Evolutionary conservation across 2,113 vertebrate species (phyloP), one percentile per base, ranked within the genome.

Genomic region (Gulo gulo): DNA sequence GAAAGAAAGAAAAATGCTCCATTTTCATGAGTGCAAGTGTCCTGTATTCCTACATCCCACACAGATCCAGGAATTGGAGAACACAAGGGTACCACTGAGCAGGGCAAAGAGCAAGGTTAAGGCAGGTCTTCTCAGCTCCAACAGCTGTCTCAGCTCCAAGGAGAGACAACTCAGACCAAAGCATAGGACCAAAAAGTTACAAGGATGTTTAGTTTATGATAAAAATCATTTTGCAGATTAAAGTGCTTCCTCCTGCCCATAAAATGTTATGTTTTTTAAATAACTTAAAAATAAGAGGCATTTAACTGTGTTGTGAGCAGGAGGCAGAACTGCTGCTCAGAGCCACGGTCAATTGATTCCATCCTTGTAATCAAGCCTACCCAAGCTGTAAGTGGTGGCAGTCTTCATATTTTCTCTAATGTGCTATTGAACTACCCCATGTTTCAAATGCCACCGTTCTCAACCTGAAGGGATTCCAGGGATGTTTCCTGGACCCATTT

Each of bases 141-240:
- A 95, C 94, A 98, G 92, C 97, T 98, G 92, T 80, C 96, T 94
- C 95, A 92, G 42, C 96, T 98, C 96, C 57, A 78, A 67, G 50
- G 50, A 96, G 91, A 97, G 94, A 96, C 69, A 85, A 92, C 50
- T 92, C 67, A 89, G 88, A 96, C 97, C 95, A 95, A 94, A 96
- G 55, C 94, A 97, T 31, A 98, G 96, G 97, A 97, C 79, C 93
- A 67, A 94, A 98, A 97, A 98, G 93, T 93, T 96, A 98, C 94
- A 94, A 96, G 95, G 97, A 96, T 98, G 96, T 97, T 96, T 98
- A 97, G 97, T 97, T 97, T 97, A 95, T 88, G 95, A 93, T 97
- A 84, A 97, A 97, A 93, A 90, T 97, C 95, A 93, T 98, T 98
- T 96, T 95, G 69, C 95, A 96, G 88, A 88, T 97, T 93, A 97